Base-by-base conservation (phyloP, 2,888 invertebrate genomes). In the Andrena bicolor region DNA sequence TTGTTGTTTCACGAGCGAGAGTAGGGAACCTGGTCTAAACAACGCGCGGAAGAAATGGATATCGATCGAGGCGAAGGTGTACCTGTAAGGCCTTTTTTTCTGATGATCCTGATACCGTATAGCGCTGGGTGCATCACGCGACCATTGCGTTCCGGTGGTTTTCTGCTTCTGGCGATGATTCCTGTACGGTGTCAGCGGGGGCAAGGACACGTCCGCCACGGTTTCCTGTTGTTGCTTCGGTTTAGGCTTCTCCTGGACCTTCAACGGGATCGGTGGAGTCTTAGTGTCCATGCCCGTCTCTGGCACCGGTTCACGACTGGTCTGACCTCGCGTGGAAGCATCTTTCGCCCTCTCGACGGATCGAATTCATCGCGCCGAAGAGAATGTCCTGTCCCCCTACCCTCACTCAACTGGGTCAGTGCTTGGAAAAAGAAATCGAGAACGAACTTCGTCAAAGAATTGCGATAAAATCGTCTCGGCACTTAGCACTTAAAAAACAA, bases 261-360 rank as follows among this genome's bases (percentile, higher is more conserved):
- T 93, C 82, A 90, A 78, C 88, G 91, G 90, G 83, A 93, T 93
- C 83, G 93, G 91, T 77, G 93, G 93, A 79, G 93, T 92, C 92
- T 91, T 93, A 89, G 93, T 92, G 92, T 93, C 94, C 94, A 94
- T 94, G 82, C 92, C 93, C 92, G 88, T 86, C 88, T 89, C 84
- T 85, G 86, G 80, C 90, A 90, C 88, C 90, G 83, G 74, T 72
- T 81, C 83, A 41, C 86, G 63, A 86, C 87, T 88, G 88, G 70
- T 75, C 77, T 84, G 85, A 89, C 83, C 87, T 72, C 84, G 80
- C 77, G 83, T 78, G 72, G 79, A 82, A 82, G 66, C 91, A 91
- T 91, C 84, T 86, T 90, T 73, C 81, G 72, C 75, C 84, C 83
- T 81, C 86, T 86, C 86, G 85, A 70, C 85, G 80, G 83, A 77